Evolutionary conservation across 2,888 invertebrate species (phyloP).

Genomic region (Thera obeliscata): DNA sequence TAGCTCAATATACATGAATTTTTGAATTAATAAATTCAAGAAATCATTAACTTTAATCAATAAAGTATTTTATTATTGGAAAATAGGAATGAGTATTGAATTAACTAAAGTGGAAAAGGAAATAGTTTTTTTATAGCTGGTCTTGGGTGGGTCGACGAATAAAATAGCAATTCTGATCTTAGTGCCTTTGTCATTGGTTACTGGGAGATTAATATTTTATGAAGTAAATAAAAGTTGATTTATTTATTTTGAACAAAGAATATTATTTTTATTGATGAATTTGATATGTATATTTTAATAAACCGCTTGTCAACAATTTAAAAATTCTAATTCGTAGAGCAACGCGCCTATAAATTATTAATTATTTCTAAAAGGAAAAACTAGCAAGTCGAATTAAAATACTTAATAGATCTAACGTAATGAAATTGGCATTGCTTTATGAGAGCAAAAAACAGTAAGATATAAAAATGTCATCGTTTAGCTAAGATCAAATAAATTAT

Average conservation of each 20-base stretch:
- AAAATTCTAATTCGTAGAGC: background rate
- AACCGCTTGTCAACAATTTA: slow-evolving; percentile 1
- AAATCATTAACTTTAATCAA: slow-evolving; percentile 68
- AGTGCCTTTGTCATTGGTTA: slow-evolving; percentile 30
- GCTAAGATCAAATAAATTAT: no score
- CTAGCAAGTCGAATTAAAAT: no score
- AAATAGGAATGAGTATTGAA: slow-evolving; percentile 54
- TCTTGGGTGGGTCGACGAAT: slow-evolving; percentile 47
- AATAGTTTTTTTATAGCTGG: slow-evolving; percentile 59
- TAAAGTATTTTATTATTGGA: slow-evolving; percentile 63
- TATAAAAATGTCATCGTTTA: no score
- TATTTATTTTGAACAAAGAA: slow-evolving; percentile 30
- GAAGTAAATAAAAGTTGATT: slow-evolving; percentile 33
- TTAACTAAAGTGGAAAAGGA: slow-evolving; percentile 60
- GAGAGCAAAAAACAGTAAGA: no score
- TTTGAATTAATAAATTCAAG: slow-evolving; percentile 67
- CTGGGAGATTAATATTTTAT: slow-evolving; percentile 33
- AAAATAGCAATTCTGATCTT: slow-evolving; percentile 38
- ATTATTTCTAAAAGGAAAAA: background rate
- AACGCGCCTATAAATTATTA: background rate
- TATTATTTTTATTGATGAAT: slow-evolving; percentile 25
- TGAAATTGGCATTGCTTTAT: no score
- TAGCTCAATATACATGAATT: slow-evolving; percentile 69
- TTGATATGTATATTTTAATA: slow-evolving; percentile 18
- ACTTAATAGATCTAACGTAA: no score